Evolutionary conservation across 2,113 vertebrate genomes (phyloP).

Genomic region (Ophthalmolycus amberensis): DNA sequence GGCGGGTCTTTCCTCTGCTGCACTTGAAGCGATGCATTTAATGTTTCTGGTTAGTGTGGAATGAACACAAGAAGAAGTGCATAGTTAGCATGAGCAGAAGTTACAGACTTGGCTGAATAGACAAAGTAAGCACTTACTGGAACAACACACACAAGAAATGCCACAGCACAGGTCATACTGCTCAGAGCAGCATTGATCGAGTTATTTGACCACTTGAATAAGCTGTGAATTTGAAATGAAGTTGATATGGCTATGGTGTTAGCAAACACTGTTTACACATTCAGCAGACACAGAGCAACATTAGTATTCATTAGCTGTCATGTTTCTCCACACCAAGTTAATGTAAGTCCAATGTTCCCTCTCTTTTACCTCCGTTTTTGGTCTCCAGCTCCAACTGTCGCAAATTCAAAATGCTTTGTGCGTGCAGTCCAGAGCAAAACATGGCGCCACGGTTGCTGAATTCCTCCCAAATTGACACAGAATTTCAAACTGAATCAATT

Average conservation of each 20-base stretch:
- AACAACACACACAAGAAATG: background rate
- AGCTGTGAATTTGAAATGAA: background rate
- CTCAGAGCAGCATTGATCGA: background rate
- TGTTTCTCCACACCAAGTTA: no score
- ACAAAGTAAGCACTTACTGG: conserved; percentile 7
- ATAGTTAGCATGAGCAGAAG: background rate
- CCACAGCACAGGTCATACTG: background rate
- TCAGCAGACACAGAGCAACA: background rate
- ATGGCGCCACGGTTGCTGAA: background rate
- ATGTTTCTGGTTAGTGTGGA: conserved; percentile 16
- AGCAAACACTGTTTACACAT: background rate
- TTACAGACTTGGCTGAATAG: background rate
- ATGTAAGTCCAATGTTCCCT: background rate
- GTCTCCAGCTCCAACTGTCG: background rate
- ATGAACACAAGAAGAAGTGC: background rate
- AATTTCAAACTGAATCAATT: no score
- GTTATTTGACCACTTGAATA: background rate
- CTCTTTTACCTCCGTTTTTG: conserved; percentile 2
- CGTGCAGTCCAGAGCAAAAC: background rate
- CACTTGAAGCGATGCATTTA: conserved; percentile 17
- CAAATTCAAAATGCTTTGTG: no score
- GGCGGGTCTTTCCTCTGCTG: background rate
- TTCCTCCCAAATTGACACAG: background rate
- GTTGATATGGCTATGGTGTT: background rate
- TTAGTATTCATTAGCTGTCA: background rate